Percentiles rank a stretch among this genome's conserved stretches.
Conservation (phyloP, 1,140 invertebrate species). For the Apis dorsata region DNA sequence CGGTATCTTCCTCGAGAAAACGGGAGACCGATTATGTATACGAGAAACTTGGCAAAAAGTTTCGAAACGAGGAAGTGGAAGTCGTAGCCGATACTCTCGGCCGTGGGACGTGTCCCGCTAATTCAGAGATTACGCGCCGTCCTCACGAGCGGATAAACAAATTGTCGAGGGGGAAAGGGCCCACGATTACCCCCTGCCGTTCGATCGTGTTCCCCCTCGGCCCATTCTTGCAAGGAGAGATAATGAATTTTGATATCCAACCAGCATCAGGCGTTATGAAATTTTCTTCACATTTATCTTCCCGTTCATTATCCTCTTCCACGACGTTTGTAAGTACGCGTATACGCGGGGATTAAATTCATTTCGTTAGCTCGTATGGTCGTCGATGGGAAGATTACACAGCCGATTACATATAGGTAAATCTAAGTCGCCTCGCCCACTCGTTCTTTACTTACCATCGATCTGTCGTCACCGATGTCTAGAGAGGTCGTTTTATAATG, state of each 20-base stretch:
- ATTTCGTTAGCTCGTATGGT: neutral
- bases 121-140: constrained; percentile 35
- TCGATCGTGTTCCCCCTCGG: neutral
- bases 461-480: constrained; percentile 37
- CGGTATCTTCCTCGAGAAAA: neutral
- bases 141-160: constrained; percentile 48
- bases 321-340: neutral
- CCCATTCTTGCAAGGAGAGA: neutral
- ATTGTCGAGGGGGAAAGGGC: constrained; percentile 37
- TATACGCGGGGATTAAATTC: neutral
- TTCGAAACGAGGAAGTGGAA: constrained; percentile 18
- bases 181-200: neutral
- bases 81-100: neutral
- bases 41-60: neutral
- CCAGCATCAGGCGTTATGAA: neutral
- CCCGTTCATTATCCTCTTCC: neutral
- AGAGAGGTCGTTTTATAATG: neutral
- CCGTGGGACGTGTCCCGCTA: constrained; percentile 16
- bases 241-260: constrained; percentile 33
- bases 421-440: constrained; percentile 27
- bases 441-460: constrained; percentile 33
- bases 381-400: constrained; percentile 9
- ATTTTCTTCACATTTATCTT: constrained; percentile 23
- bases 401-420: constrained; percentile 7
- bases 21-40: neutral